These are phyloP conservation scores for Lordiphosa andalusiaca DNA, from an alignment of 2,888 invertebrate genomes.

Conservation along the genomic window DNA sequence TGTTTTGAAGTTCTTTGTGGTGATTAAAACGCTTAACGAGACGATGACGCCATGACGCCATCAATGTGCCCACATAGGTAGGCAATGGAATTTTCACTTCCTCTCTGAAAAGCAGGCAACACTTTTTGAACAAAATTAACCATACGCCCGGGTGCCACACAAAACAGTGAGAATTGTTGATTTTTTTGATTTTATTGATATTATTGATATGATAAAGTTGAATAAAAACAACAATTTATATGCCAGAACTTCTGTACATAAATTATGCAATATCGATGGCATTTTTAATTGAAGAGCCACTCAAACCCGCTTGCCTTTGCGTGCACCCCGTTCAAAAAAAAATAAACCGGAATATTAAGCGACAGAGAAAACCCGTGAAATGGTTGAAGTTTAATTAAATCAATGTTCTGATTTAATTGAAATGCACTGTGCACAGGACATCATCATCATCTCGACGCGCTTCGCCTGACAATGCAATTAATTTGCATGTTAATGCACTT, in stretches of 20 bases:
- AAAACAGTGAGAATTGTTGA: no score
- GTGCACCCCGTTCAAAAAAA: neutral
- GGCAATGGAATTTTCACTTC: no score
- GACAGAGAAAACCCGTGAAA: conserved; percentile 14
- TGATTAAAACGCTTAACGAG: conserved; percentile 33
- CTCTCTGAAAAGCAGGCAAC: no score
- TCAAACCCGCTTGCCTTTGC: neutral
- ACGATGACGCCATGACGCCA: neutral
- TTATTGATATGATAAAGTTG: neutral
- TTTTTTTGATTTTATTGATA: no score
- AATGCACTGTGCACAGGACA: conserved; percentile 23
- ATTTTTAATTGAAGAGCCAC: conserved; percentile 58
- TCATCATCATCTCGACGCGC: conserved; percentile 20
- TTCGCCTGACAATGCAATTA: conserved; percentile 24
- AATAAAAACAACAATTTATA: no score
- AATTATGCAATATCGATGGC: conserved; percentile 66
- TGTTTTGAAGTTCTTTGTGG: conserved; percentile 29
- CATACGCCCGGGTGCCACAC: neutral
- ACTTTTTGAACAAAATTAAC: neutral
- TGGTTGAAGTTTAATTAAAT: conserved; percentile 56
- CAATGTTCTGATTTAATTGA: conserved; percentile 66
- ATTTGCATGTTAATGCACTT: conserved; percentile 51
- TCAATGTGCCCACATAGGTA: no score
- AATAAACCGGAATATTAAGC: neutral
- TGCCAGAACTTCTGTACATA: conserved; percentile 19